A percentile compares a stretch with the other conserved stretches of the same genome.
These are phyloP conservation scores for Somateria mollissima DNA, from an alignment of 2,797 vertebrate genomes.

Conservation along the genomic window DNA sequence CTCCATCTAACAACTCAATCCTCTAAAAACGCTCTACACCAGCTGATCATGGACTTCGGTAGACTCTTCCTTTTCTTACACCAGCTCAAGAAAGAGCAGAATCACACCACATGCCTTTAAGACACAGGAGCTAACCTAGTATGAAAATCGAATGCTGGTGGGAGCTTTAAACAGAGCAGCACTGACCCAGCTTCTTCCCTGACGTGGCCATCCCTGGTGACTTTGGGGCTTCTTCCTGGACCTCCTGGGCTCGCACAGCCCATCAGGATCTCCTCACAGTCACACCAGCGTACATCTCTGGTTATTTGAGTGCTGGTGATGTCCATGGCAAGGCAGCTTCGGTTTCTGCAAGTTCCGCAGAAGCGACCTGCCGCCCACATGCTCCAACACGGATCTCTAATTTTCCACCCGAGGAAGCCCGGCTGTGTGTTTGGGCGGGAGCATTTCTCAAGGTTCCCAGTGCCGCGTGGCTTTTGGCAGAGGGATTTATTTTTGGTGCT, in stretches of 20 bases:
- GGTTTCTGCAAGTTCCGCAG: neutral
- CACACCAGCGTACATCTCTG: neutral
- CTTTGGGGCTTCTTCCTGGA: neutral
- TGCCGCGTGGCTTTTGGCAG: constrained; percentile 28
- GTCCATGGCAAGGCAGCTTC: neutral
- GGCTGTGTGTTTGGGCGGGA: constrained; percentile 46
- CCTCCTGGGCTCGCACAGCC: neutral
- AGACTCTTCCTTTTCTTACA: neutral
- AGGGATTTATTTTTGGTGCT: constrained; percentile 66
- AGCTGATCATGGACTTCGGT: neutral
- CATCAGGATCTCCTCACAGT: neutral
- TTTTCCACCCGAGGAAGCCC: constrained; percentile 41
- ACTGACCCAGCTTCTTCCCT: neutral
- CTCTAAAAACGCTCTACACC: neutral
- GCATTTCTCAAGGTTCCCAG: constrained; percentile 37
- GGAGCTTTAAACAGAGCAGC: neutral
- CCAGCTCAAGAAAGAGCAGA: neutral
- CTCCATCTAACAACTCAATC: neutral
- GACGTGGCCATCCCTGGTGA: neutral
- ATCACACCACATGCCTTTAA: neutral
- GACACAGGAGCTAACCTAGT: neutral
- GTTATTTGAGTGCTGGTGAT: neutral
- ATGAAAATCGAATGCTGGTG: neutral
- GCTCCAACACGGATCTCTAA: constrained; percentile 29
- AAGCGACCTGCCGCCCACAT: neutral